Evolutionary conservation across 2,113 vertebrate species (phyloP), one percentile per base, ranked within the genome.

Genomic region (Rhizomys pruinosus): DNA sequence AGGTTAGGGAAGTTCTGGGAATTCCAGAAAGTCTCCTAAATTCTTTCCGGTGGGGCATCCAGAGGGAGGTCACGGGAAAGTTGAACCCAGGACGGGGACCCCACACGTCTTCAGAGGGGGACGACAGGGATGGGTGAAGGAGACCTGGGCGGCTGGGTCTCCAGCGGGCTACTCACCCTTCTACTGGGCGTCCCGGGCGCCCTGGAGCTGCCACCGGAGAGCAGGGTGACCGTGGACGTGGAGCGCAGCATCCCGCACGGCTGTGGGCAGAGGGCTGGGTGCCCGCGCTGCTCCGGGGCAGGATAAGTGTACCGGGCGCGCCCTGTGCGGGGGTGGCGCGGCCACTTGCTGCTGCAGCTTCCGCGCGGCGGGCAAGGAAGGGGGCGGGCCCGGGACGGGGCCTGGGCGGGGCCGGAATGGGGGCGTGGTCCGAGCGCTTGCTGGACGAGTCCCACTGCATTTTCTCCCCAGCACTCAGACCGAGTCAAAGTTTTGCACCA

Each of bases 221-320:
- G 94, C 94, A 98, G 93, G 32, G 98, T 98, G 94, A 98, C 97
- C 5, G 98, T 98, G 77, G 98, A 98, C 86, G 98, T 97, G 95
- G 97, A 98, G 94, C 97, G 98, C 97, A 97, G 97, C 98, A 98
- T 98, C 95, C 86, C 95, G 68, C 80, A 39, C 84, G 19, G 81
- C 59, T 10, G 78, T 22, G 13, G 17, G 61, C 0, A 19, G 68
- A 12, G 15, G 39, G 25, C 23, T 68, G 15, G 4, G 37, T n/a
- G 5, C 63, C 0, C 0, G 71, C 22, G 74, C 93, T 27, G 13
- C 44, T 37, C 76, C 23, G 11, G 47, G 82, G 78, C 71, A 29
- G 59, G 84, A 91, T 89, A 81, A 88, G 59, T 78, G 82, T 79
- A 80, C 84, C 15, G 90, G 80, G 71, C 89, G 92, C 82, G 94